phyloP scores from a whole-genome alignment of 1,140 invertebrate species.

The Ruditapes philippinarum region DNA sequence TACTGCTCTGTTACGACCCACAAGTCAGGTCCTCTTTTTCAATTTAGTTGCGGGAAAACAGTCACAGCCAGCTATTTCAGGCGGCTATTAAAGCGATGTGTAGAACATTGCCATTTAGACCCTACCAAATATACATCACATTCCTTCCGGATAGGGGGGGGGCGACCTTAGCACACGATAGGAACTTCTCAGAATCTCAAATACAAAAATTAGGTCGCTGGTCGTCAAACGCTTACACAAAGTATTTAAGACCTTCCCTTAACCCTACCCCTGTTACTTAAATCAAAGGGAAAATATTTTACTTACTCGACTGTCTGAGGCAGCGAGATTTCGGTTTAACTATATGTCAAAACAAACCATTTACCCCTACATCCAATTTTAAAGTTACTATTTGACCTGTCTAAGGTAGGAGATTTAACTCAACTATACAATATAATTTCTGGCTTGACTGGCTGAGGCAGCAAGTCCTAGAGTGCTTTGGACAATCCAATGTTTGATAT shows the following conservation, averaged over 20 bases:
- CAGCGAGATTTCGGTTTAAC: too few species aligned
- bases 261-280: too few species aligned
- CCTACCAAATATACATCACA: neutral
- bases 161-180: slow-evolving; percentile 2
- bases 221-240: slow-evolving; percentile 14
- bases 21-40: neutral
- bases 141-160: neutral
- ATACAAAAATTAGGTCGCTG: slow-evolving; percentile 18
- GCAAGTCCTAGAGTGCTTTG: too few species aligned
- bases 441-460: too few species aligned
- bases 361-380: too few species aligned
- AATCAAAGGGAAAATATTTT: too few species aligned
- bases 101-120: neutral
- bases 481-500: too few species aligned
- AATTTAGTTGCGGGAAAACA: neutral
- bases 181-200: slow-evolving; percentile 6
- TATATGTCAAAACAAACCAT: too few species aligned
- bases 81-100: neutral
- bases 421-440: too few species aligned
- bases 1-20: neutral
- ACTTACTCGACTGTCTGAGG: too few species aligned
- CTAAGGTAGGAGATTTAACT: too few species aligned
- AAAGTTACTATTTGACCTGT: too few species aligned
- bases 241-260: slow-evolving; percentile 36
- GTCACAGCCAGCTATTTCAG: neutral